A percentile compares a stretch with the other conserved stretches of the same genome.
These are phyloP conservation scores for Cerastis leucographa DNA, from an alignment of 2,888 invertebrate genomes.

Conservation along the genomic window DNA sequence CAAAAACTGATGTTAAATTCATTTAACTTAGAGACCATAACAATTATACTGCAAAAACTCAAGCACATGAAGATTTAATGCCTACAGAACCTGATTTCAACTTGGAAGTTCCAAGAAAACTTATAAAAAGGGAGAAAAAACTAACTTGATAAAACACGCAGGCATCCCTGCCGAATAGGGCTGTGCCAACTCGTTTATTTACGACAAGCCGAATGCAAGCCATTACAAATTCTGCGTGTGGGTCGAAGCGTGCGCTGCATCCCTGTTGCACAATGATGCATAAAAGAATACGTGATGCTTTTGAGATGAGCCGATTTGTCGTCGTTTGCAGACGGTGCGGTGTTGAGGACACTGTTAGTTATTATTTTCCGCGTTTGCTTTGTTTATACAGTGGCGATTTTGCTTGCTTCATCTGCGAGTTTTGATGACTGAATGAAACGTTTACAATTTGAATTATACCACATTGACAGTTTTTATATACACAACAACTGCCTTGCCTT, in stretches of 20 bases:
- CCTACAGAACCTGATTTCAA: slow-evolving; percentile 44
- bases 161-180: slow-evolving; percentile 68
- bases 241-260: slow-evolving; percentile 70
- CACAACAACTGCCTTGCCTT: not conserved
- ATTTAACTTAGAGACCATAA: slow-evolving; percentile 48
- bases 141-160: slow-evolving; percentile 38
- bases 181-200: slow-evolving; percentile 68
- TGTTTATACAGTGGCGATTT: slow-evolving; percentile 1
- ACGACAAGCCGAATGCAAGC: slow-evolving; percentile 63
- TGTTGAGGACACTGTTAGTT: slow-evolving; percentile 44
- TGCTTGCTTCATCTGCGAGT: not conserved
- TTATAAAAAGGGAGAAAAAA: slow-evolving; percentile 38
- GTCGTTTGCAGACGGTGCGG: slow-evolving; percentile 52
- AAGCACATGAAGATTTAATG: slow-evolving; percentile 27
- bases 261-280: slow-evolving; percentile 77
- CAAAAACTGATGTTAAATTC: slow-evolving; percentile 25
- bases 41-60: slow-evolving; percentile 50
- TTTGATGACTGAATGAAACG: too few relatives aligned
- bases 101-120: slow-evolving; percentile 56
- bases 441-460: not conserved
- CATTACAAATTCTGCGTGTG: slow-evolving; percentile 71
- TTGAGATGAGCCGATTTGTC: slow-evolving; percentile 79
- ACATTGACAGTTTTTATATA: not conserved
- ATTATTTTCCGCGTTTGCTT: slow-evolving; percentile 31
- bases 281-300: slow-evolving; percentile 75